phyloP scores from a whole-genome alignment of 2,888 invertebrate species.

The Bugula neritina region DNA sequence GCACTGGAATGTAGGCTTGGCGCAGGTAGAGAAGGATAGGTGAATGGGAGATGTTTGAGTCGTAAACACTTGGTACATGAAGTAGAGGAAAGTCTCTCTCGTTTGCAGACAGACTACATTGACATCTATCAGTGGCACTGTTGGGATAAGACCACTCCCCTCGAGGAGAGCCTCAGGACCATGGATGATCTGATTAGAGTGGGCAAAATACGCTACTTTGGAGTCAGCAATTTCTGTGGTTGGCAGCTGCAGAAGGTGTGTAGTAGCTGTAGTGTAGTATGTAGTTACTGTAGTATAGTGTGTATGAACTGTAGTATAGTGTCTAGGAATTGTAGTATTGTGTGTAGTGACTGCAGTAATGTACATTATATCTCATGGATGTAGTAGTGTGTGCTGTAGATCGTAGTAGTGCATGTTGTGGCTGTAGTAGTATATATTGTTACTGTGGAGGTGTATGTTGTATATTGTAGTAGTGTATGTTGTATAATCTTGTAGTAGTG shows the following conservation, averaged over 20 bases:
- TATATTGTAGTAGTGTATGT: too few relatives aligned
- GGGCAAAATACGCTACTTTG: slow-evolving; percentile 46
- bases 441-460: too few relatives aligned
- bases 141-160: slow-evolving; percentile 42
- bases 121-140: slow-evolving; percentile 41
- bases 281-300: too few relatives aligned
- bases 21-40: background rate
- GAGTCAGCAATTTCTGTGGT: slow-evolving; percentile 42
- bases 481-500: too few relatives aligned
- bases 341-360: too few relatives aligned
- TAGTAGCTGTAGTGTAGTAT: background rate
- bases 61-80: slow-evolving; percentile 37
- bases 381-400: too few relatives aligned
- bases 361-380: too few relatives aligned
- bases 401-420: too few relatives aligned
- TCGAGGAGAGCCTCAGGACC: slow-evolving; percentile 42
- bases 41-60: background rate
- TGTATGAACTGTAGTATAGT: too few relatives aligned
- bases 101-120: slow-evolving; percentile 39
- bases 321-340: too few relatives aligned
- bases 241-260: slow-evolving; percentile 44
- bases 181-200: slow-evolving; percentile 42
- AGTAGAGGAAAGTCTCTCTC: slow-evolving; percentile 37
- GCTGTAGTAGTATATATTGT: too few relatives aligned
- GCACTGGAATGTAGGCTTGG: background rate